Evolutionary conservation across 2,113 vertebrate genomes (phyloP).

Genomic region (Xiphorhynchus elegans): DNA sequence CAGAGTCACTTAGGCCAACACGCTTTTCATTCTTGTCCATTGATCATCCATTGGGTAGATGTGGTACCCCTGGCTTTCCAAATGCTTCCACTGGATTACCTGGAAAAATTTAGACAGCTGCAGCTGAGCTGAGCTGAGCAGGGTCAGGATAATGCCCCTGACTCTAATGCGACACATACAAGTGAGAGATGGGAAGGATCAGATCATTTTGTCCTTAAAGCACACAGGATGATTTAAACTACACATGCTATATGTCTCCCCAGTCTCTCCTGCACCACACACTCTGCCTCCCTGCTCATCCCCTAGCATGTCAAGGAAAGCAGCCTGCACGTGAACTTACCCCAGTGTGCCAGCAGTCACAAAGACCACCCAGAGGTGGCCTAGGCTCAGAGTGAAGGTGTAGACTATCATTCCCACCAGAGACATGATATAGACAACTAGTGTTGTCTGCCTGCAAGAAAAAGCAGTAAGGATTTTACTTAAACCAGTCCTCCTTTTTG

Average conservation of each 20-base stretch:
- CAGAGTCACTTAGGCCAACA: neutral
- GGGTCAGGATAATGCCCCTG: rapidly evolving
- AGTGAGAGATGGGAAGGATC: neutral
- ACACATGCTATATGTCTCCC: neutral
- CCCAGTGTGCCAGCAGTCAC: constrained; percentile 87
- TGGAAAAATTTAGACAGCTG: neutral
- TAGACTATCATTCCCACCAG: constrained; percentile 88
- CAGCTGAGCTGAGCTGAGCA: neutral
- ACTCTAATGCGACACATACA: neutral
- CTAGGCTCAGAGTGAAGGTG: constrained; percentile 84
- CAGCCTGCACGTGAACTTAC: constrained; percentile 73
- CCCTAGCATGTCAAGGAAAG: neutral
- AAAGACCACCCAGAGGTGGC: constrained; percentile 92
- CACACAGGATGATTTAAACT: neutral
- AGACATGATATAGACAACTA: constrained; percentile 85
- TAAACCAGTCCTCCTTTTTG: neutral
- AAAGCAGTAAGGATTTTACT: neutral
- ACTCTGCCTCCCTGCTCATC: neutral
- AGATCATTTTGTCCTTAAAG: neutral
- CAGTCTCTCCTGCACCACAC: neutral
- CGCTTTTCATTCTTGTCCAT: neutral
- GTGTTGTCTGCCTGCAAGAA: constrained; percentile 85
- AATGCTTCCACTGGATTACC: neutral
- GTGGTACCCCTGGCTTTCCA: neutral
- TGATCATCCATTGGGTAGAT: neutral